Percentiles rank a stretch among this genome's conserved stretches.
Evolutionary conservation across 1,140 invertebrate species (phyloP).

Genomic region (Sarcophaga peregrina): DNA sequence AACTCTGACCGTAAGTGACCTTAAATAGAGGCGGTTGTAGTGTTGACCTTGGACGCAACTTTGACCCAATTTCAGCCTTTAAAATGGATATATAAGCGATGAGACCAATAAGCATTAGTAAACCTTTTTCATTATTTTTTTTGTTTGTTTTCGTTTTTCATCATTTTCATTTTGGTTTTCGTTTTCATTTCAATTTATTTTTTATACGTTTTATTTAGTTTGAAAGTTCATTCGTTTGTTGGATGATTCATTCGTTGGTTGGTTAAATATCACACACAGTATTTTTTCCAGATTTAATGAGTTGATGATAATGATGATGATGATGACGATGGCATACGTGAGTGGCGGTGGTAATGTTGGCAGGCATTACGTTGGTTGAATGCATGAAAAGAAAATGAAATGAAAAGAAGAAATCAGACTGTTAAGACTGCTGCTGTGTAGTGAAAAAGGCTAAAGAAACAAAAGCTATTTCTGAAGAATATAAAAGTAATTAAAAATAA

Average conservation of each 20-base stretch:
- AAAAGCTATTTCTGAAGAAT: neutral
- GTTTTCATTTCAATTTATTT: too few relatives aligned
- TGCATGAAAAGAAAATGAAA: constrained; percentile 12
- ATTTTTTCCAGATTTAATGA: too few relatives aligned
- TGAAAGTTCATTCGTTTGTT: neutral
- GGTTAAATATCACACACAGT: neutral
- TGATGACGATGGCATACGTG: too few relatives aligned
- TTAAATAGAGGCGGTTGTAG: constrained; percentile 83
- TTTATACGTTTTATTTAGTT: constrained; percentile 14
- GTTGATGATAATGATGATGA: too few relatives aligned
- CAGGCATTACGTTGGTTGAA: neutral
- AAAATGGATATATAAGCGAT: constrained; percentile 94
- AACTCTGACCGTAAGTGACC: constrained; percentile 88
- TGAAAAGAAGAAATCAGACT: neutral
- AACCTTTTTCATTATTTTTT: constrained; percentile 69
- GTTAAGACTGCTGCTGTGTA: too few relatives aligned
- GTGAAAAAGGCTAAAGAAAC: neutral
- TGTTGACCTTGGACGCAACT: constrained; percentile 81
- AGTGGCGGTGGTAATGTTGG: neutral
- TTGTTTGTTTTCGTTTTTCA: constrained; percentile 11
- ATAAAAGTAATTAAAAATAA: constrained; percentile 10
- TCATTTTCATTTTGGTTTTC: neutral
- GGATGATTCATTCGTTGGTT: neutral
- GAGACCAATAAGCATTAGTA: constrained; percentile 87
- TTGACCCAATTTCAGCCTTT: constrained; percentile 88